Percentiles rank a stretch among this genome's conserved stretches.
These are phyloP conservation scores for Acropora yongei DNA, from an alignment of 64 coral and sea anemone species.

Conservation along the genomic window DNA sequence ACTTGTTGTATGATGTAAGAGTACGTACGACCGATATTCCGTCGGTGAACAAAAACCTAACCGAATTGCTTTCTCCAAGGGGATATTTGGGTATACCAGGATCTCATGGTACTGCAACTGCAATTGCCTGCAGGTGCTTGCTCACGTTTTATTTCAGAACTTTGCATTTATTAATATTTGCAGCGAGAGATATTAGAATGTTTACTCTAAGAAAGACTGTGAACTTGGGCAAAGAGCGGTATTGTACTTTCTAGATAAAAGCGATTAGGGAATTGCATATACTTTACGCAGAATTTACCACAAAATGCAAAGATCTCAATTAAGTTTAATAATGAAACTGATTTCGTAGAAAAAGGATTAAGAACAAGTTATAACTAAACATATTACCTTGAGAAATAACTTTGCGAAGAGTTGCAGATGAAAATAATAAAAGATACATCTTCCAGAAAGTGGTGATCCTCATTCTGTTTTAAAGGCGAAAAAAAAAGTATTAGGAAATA, in stretches of 20 bases:
- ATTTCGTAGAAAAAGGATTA: background rate
- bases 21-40: too few species aligned
- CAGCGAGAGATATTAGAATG: background rate
- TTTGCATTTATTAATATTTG: background rate
- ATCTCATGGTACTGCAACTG: too few species aligned
- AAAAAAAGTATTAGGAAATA: background rate
- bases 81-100: too few species aligned
- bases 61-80: too few species aligned
- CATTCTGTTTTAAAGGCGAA: background rate
- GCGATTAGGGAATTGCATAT: background rate
- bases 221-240: background rate
- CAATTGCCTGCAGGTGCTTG: too few species aligned
- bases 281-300: background rate
- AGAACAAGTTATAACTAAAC: background rate
- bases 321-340: background rate
- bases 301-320: background rate
- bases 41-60: too few species aligned
- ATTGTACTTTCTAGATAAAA: too few species aligned
- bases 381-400: conserved; percentile 14
- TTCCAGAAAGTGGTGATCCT: background rate
- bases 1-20: too few species aligned
- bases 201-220: background rate
- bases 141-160: background rate
- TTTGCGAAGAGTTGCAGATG: background rate
- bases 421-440: background rate